Base-by-base conservation (phyloP, 1,140 invertebrate species). In the Drosophila parvula region DNA sequence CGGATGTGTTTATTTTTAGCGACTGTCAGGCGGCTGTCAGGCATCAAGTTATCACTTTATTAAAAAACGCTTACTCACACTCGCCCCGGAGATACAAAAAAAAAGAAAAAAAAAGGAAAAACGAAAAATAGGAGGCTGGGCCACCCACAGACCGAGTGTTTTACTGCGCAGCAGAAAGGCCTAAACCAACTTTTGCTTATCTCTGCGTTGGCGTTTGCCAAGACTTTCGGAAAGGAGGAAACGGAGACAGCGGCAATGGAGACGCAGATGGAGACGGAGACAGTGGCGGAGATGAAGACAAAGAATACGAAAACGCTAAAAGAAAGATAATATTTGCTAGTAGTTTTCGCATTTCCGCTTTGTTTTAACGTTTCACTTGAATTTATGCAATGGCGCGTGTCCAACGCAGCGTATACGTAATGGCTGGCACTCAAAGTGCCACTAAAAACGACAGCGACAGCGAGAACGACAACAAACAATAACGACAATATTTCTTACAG, bases 351-450 rank as follows among this genome's bases (percentile, higher is more conserved):
- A 86, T 88, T 86, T 86, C 82, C 82, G 82, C 77, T 86, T 88
- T 86, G 83, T 88, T 86, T 86, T 86, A 85, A 86, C 84, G 85
- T 88, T 79, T 86, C 84, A 88, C 82, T 85, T 88, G 82, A 85
- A 85, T 88, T 88, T 88, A 88, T 85, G 82, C 82, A 86, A 83
- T 83, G 82, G 82, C 82, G 83, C 83, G 82, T 85, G 84, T 86
- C 82, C 82, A 86, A 86, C 76, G 83, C 83, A 82, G 79, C 83
- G 84, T 83, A 86, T 88, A 85, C 82, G 82, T 88, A 86, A 86
- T 86, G 76, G 73, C 71, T 62, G 70, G 73, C 77, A 83, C 83
- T 89, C 77, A 89, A 89, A 86, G 84, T 79, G 65, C 71, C 83
- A 88, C 79, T 73, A 83, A 86, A 81, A 81, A 74, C 79, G 79